A percentile compares a stretch with the other conserved stretches of the same genome.
phyloP scores from a whole-genome alignment of 2,113 vertebrate species.

The Dryoscopus gambensis region DNA sequence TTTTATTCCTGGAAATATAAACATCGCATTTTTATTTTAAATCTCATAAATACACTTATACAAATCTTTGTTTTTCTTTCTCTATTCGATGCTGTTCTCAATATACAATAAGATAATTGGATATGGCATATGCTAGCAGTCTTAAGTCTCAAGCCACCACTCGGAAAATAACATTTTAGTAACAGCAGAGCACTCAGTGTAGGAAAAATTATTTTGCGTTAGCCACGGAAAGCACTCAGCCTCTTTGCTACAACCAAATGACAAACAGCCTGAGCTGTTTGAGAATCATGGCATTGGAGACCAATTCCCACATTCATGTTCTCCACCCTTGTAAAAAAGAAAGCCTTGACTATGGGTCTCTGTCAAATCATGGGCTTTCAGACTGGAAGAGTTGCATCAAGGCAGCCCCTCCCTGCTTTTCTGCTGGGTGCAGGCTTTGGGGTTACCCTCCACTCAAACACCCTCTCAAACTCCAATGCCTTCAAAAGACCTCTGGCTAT shows the following conservation, averaged over 20 bases:
- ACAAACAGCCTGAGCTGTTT: not conserved
- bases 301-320: not conserved
- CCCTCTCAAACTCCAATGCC: not conserved
- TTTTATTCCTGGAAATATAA: constrained; percentile 19
- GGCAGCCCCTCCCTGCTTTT: not conserved
- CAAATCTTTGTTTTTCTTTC: not conserved
- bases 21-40: constrained; percentile 14
- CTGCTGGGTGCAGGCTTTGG: not conserved
- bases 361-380: not conserved
- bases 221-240: not conserved
- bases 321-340: not conserved
- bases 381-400: not conserved
- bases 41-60: not conserved
- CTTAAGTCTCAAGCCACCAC: not conserved
- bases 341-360: not conserved
- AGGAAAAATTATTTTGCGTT: not conserved
- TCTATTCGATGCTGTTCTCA: not conserved
- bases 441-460: not conserved
- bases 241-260: not conserved
- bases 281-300: rapidly evolving
- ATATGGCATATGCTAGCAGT: not conserved
- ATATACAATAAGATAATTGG: not conserved
- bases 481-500: not conserved
- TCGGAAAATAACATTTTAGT: not conserved
- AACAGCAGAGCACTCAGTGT: not conserved